A percentile compares a stretch with the other conserved stretches of the same genome.
phyloP scores from a whole-genome alignment of 2,113 vertebrate species.

The Scalopus aquaticus region DNA sequence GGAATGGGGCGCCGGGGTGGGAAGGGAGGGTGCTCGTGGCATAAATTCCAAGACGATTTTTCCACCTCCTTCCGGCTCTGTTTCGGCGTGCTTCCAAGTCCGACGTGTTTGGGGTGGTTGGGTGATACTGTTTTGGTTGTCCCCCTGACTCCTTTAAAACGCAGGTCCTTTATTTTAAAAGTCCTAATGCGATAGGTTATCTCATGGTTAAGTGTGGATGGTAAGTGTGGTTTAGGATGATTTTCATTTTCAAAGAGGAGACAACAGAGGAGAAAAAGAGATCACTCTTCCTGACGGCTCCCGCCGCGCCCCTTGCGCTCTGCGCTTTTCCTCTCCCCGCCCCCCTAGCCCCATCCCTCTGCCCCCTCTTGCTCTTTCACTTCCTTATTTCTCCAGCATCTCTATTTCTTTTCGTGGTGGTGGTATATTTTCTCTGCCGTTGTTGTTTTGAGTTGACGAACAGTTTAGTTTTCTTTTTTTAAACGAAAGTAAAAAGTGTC shows the following conservation, averaged over 20 bases:
- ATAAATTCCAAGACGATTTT: slow-evolving; percentile 40
- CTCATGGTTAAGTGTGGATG: no score
- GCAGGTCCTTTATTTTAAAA: slow-evolving; percentile 22
- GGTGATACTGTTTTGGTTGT: background rate
- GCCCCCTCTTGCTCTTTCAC: background rate
- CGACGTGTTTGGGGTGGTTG: background rate
- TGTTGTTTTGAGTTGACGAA: slow-evolving; percentile 20
- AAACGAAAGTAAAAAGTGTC: slow-evolving; percentile 47
- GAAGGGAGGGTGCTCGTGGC: slow-evolving; percentile 35
- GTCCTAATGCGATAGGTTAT: background rate
- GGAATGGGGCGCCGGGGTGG: background rate
- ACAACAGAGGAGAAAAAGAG: background rate
- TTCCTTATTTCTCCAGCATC: background rate
- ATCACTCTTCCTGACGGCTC: background rate
- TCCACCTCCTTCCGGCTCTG: background rate
- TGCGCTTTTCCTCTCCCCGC: background rate
- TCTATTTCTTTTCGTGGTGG: background rate
- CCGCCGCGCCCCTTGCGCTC: background rate
- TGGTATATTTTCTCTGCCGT: background rate
- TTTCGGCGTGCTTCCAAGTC: background rate
- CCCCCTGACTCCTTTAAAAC: background rate
- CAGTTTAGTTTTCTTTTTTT: slow-evolving; percentile 1
- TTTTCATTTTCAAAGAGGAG: slow-evolving; percentile 31
- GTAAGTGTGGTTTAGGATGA: slow-evolving; percentile 51
- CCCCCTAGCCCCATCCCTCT: background rate